Evolutionary conservation across 2,888 invertebrate species (phyloP), one percentile per base, ranked within the genome.

Genomic region (Endomychus coccineus): DNA sequence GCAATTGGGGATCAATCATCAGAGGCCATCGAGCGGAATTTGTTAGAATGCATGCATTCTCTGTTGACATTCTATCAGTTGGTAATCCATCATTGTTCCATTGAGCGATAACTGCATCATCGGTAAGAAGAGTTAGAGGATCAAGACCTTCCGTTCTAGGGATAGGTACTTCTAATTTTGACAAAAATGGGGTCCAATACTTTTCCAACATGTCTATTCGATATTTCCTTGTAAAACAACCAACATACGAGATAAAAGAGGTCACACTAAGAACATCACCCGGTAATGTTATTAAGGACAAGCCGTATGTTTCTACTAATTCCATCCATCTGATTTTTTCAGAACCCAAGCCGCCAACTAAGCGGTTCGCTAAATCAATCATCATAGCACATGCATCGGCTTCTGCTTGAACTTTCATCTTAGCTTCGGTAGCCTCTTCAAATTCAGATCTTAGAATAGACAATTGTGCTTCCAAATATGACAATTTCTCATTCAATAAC

Each of bases 51-150:
- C 88, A 87, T 4, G 94, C 95, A 64, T 95, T 95, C 66, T 95
- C 94, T 0, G 89, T 75, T 7, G 94, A 94, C 91, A 94, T 94
- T 32, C 84, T 73, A 63, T 95, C 95, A 30, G 82, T 83, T 3
- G 95, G 95, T 30, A 96, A 67, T 0, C 84, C 92, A 64, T 91
- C 89, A 60, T 95, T 95, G 61, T 94, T 92, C 95, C 95, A 96
- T 36, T 77, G 73, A 0, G 95, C 95, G 40, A 95, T 79, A 62
- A 83, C 81, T 0, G 94, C 92, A 63, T 91, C 92, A 58, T 95
- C 92, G 4, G 91, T 89, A 45, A 95, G 69, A 69, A 94, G 74
- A 10, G 78, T 67, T 34, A 94, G 69, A 0, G 88, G 86, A 63
- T 94, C 91, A 34, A 88, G 67, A 10, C 75, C 80, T 42, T 77